phyloP scores from a whole-genome alignment of 2,113 vertebrate genomes.

The Furnarius figulus region DNA sequence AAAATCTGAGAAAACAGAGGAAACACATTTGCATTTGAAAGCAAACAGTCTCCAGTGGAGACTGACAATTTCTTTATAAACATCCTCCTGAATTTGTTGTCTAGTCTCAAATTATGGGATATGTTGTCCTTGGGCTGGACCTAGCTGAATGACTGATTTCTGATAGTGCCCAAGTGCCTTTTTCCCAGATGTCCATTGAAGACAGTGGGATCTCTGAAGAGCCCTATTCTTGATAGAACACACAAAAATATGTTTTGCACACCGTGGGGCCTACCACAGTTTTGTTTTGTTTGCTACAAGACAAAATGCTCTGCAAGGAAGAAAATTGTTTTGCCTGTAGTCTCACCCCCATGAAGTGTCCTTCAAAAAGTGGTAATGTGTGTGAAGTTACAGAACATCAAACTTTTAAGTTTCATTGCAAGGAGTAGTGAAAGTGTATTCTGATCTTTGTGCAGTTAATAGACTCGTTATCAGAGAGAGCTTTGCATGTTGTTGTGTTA shows the following conservation, averaged over 20 bases:
- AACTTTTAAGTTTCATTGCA: not conserved
- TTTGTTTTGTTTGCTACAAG: not conserved
- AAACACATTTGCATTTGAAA: not conserved
- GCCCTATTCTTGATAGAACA: not conserved
- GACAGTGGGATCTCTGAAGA: not conserved
- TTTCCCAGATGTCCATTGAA: not conserved
- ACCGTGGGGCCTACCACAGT: not conserved
- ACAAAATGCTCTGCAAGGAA: not conserved
- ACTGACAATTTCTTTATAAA: not conserved
- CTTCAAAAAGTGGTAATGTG: not conserved
- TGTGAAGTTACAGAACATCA: not conserved
- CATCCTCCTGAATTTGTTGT: not conserved
- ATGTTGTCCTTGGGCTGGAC: not conserved
- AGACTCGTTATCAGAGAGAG: not conserved
- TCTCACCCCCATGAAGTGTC: not conserved
- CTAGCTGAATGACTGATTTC: not conserved
- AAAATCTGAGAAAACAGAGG: not conserved
- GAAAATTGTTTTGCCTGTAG: not conserved
- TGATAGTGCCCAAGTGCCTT: not conserved
- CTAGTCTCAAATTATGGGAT: not conserved
- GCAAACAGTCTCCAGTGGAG: not conserved
- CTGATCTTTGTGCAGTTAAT: not conserved
- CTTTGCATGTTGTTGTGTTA: constrained; percentile 41
- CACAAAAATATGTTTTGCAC: not conserved
- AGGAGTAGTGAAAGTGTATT: not conserved